These are phyloP conservation scores for Scatophagus argus DNA, from an alignment of 2,113 vertebrate species.

Conservation along the genomic window DNA sequence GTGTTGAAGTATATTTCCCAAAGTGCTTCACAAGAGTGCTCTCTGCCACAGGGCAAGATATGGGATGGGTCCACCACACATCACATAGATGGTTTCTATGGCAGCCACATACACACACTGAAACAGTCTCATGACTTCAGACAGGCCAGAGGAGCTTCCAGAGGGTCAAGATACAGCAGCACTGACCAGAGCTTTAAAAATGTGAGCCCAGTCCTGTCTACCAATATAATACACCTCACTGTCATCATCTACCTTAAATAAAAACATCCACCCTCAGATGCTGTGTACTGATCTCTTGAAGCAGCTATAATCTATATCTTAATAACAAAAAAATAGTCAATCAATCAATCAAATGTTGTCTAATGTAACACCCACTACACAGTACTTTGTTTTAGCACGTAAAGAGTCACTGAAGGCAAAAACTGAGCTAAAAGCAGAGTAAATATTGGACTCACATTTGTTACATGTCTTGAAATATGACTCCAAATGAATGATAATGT, in stretches of 20 bases:
- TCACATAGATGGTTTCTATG: conserved; percentile 60
- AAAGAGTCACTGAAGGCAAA: no score
- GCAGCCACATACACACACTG: conserved; percentile 43
- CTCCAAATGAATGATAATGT: no score
- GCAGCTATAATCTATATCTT: not conserved
- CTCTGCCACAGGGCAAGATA: conserved; percentile 23
- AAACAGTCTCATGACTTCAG: conserved; percentile 60
- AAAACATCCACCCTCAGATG: not conserved
- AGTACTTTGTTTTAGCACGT: no score
- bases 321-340: no score
- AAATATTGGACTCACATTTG: no score
- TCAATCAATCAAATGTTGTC: not conserved
- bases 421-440: no score
- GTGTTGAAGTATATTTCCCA: conserved; percentile 46
- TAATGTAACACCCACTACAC: no score
- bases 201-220: not conserved
- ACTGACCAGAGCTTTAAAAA: conserved; percentile 34
- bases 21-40: conserved; percentile 58
- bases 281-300: not conserved
- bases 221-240: not conserved
- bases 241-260: not conserved
- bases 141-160: conserved; percentile 18
- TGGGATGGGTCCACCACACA: conserved; percentile 29
- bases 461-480: no score
- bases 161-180: conserved; percentile 25